Base-by-base conservation (phyloP, 2,888 invertebrate genomes). In the Phlogophora meticulosa region DNA sequence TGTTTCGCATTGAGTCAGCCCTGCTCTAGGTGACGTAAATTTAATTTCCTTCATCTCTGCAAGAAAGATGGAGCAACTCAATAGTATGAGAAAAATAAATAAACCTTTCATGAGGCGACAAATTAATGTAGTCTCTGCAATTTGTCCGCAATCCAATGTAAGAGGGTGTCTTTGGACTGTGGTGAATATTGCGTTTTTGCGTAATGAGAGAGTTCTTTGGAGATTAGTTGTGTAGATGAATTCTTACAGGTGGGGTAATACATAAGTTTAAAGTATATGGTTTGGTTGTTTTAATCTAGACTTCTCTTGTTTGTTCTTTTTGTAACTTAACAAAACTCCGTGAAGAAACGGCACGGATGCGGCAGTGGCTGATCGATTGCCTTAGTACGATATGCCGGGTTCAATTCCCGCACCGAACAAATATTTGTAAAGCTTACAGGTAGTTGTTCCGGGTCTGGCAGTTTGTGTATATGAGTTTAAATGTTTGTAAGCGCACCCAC, bases 1-100 rank as follows among this genome's bases (percentile, higher is more conserved):
- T 71, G 73, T 80, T 72, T 71, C 59, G 40, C 68, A 74, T 73
- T 60, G 64, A 76, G 46, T 9, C 63, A 28, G 49, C n/a, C 53
- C 58, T 42, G 57, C 24, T 55, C 38, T 38, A 69, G 65, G 65
- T 64, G 70, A 58, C 66, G 55, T 52, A 71, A 70, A 80, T 80
- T 78, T 65, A 78, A 79, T 80, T 80, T 72, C 52, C 69, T 57
- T 68, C 66, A 57, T 67, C 66, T 72, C 49, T 62, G 45, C 67
- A 52, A 76, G 53, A 57, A 68, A 72, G 55, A 57, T 58, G 64
- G 52, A 62, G 43, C 20, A 64, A 61, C 63, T 74, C 60, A 56
- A 71, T 61, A 38, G 36, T 58, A 11, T n/a, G 59, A 24, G 17
- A 53, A 49, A 34, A 24, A 58, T 57, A 61, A 59, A 48, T 63